Evolutionary conservation across 2,888 invertebrate genomes (phyloP), one percentile per base, ranked within the genome.

Genomic region (Aquatica leii): DNA sequence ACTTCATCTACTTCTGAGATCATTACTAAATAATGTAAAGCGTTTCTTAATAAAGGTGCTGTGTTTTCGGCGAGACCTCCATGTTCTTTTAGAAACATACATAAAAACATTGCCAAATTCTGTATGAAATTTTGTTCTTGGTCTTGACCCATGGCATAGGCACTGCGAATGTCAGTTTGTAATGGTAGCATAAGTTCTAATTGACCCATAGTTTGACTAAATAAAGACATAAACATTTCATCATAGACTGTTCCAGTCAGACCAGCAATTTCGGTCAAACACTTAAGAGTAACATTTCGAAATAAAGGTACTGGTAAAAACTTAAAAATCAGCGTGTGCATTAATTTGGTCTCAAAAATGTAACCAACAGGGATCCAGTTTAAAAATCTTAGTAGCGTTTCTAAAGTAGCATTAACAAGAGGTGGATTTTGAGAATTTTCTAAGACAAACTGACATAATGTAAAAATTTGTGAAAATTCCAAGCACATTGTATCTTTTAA

Each of bases 351-450:
- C 86, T 99, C 98, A 85, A 99, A 99, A 80, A 99, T 98, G 82
- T 99, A 99, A 9, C 99, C 99, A 67, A 99, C 86, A n/a, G 99
- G 99, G 77, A 99, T 98, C 99, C 99, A 99, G 80, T 98, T 98
- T 41, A 99, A 86, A 85, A 99, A 99, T 80, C 97, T 88, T 71
- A 99, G 85, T 59, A 99, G 85, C 1, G 99, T 99, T 80, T 98
- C 97, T 69, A 99, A 86, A 0, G 98, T 99, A 2, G 97, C 93
- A 76, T 94, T 95, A 59, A 99, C 97, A 64, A 99, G 86, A 43
- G 95, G 93, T 50, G 97, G 96, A 86, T 98, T 98, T 84, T 97
- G 95, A 11, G 98, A 98, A 82, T 95, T 97, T 78, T 98, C 97
- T 85, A 99, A 87, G 8, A 99, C 98, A 86, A 94, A 98, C 79